phyloP scores from a whole-genome alignment of 2,888 invertebrate genomes.

The Chymomyza fuscimana region DNA sequence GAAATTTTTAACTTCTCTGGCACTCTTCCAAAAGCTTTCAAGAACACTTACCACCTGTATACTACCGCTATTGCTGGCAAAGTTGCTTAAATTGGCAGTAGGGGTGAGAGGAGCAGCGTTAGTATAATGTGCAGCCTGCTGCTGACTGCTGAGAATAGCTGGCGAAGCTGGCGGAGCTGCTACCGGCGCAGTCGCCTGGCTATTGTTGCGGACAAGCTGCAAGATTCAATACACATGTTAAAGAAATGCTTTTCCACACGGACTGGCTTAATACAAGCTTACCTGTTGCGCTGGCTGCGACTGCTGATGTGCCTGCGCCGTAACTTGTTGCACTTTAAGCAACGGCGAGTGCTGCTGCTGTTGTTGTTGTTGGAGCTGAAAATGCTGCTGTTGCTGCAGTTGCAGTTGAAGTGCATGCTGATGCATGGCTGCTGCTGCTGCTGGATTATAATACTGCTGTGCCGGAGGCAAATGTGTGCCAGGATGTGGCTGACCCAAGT shows the following conservation, averaged over 20 bases:
- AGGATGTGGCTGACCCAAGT: conserved; percentile 58
- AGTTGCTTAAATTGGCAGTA: conserved; percentile 56
- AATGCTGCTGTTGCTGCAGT: conserved; percentile 20
- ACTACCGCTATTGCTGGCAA: conserved; percentile 66
- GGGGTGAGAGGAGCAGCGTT: conserved; percentile 57
- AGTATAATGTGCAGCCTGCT: conserved; percentile 35
- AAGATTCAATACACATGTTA: not conserved
- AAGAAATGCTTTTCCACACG: conserved; percentile 21
- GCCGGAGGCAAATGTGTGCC: conserved; percentile 33
- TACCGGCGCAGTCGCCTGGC: conserved; percentile 31
- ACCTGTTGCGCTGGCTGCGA: conserved; percentile 18
- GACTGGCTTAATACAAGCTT: conserved; percentile 8
- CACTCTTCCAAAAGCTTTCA: rapidly evolving
- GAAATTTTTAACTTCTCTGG: not conserved
- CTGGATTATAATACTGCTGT: conserved; percentile 57
- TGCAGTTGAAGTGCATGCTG: conserved; percentile 53
- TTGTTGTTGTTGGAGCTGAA: conserved; percentile 45
- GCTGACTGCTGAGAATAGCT: conserved; percentile 33
- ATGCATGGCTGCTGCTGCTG: conserved; percentile 58
- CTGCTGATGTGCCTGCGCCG: conserved; percentile 36
- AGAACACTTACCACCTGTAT: conserved; percentile 72
- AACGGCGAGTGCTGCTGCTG: conserved; percentile 56
- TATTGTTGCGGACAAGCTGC: not conserved
- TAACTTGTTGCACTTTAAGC: conserved; percentile 45
- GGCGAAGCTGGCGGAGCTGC: conserved; percentile 39